Evolutionary conservation across 2,113 vertebrate species (phyloP).

Genomic region (Oncorhynchus tshawytscha): DNA sequence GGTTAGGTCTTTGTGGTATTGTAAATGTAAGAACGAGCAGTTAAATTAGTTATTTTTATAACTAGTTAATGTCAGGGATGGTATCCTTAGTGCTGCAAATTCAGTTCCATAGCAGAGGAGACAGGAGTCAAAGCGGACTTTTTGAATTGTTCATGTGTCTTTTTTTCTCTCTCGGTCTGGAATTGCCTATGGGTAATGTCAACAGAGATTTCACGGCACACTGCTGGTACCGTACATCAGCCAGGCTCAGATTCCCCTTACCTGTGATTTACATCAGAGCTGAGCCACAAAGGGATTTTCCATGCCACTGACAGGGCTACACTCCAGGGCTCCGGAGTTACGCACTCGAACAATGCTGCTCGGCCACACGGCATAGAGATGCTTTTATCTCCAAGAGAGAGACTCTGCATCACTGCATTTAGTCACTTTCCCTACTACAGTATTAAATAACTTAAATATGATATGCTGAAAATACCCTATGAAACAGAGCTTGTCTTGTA

Average conservation of each 20-base stretch:
- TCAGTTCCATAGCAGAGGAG: neutral
- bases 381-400: slow-evolving; percentile 54
- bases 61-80: slow-evolving; percentile 14
- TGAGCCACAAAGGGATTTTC: slow-evolving; percentile 65
- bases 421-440: slow-evolving; percentile 42
- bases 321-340: slow-evolving; percentile 50
- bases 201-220: slow-evolving; percentile 71
- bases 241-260: slow-evolving; percentile 58
- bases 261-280: slow-evolving; percentile 73
- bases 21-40: slow-evolving; percentile 19
- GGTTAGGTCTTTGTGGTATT: slow-evolving; percentile 59
- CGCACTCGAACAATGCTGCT: slow-evolving; percentile 55
- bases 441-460: slow-evolving; percentile 19
- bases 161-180: slow-evolving; percentile 54
- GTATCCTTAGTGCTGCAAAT: slow-evolving; percentile 17
- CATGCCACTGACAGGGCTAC: slow-evolving; percentile 34
- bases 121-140: neutral
- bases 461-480: neutral
- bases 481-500: neutral
- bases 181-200: slow-evolving; percentile 65
- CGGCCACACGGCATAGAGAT: slow-evolving; percentile 50
- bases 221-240: slow-evolving; percentile 53
- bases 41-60: slow-evolving; percentile 51
- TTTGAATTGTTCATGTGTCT: slow-evolving; percentile 2
- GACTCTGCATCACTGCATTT: slow-evolving; percentile 45